Conservation (phyloP, 2,797 vertebrate species). For the Picus viridis region DNA sequence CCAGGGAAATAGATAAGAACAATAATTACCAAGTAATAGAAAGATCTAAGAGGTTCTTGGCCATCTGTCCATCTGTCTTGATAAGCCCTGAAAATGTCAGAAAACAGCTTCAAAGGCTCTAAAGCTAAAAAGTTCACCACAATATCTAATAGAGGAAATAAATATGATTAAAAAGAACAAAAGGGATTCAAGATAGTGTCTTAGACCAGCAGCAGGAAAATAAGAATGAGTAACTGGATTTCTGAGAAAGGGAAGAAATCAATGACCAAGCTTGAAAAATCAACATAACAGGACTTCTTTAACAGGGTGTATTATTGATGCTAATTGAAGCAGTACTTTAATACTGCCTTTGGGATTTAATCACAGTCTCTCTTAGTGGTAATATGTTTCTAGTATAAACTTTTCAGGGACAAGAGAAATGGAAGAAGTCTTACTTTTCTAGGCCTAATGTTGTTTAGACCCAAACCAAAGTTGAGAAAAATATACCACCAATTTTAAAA, state of each 20-base stretch:
- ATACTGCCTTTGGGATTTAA: not conserved
- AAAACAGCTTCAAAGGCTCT: conserved; percentile 29
- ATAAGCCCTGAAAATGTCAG: not conserved
- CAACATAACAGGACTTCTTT: not conserved
- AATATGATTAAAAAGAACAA: conserved; percentile 41
- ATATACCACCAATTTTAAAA: not conserved
- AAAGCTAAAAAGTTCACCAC: conserved; percentile 11
- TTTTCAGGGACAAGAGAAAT: not conserved
- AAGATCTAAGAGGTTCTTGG: conserved; percentile 29
- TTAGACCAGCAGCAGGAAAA: conserved; percentile 5
- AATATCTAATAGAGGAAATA: conserved; percentile 27
- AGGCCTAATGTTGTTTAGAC: not conserved
- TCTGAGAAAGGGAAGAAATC: conserved; percentile 11
- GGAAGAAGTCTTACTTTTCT: not conserved
- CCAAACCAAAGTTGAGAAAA: not conserved
- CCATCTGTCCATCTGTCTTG: conserved; percentile 21
- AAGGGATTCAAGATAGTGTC: conserved; percentile 4
- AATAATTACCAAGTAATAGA: conserved; percentile 23
- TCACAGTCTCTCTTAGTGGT: not conserved
- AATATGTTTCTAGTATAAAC: not conserved
- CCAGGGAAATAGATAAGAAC: conserved; percentile 27
- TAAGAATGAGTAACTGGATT: conserved; percentile 26
- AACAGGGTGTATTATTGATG: not conserved
- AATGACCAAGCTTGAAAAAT: not conserved
- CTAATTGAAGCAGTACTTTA: not conserved